Conservation (phyloP, 2,888 invertebrate species). For the Eucriotettix oculatus region DNA sequence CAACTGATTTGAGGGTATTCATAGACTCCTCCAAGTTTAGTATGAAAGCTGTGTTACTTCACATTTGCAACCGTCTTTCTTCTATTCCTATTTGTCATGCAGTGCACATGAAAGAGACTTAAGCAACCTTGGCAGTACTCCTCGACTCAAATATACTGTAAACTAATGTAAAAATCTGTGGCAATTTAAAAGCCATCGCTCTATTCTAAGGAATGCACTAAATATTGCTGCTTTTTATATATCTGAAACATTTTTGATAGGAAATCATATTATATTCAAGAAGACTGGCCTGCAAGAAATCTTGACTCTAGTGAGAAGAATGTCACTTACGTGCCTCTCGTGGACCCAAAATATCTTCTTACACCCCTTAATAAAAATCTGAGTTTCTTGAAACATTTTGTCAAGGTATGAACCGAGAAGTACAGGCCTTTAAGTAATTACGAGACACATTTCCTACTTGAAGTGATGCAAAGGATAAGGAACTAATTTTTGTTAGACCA, state of each 20-base stretch:
- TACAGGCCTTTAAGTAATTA: neutral
- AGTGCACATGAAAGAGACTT: constrained; percentile 11
- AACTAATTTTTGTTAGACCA: neutral
- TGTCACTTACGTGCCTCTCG: neutral
- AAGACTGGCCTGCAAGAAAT: neutral
- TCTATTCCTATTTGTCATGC: constrained; percentile 10
- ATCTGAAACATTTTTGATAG: neutral
- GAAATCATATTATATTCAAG: neutral
- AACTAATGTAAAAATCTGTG: constrained; percentile 12
- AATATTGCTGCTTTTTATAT: constrained; percentile 13
- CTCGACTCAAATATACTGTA: constrained; percentile 10
- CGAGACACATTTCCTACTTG: neutral
- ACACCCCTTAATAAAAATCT: neutral
- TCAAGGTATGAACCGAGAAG: neutral
- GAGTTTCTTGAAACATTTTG: neutral
- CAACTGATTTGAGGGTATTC: neutral
- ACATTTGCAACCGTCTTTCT: constrained; percentile 1
- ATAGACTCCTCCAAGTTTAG: neutral
- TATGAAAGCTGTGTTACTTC: constrained; percentile 1
- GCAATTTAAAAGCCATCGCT: constrained; percentile 14
- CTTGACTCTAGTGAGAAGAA: neutral
- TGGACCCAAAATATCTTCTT: neutral
- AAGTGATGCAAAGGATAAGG: neutral
- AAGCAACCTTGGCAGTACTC: constrained; percentile 10
- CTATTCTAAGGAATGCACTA: constrained; percentile 13